Evolutionary conservation across 2,113 vertebrate species (phyloP).

Genomic region (Todiramphus saurophagus): DNA sequence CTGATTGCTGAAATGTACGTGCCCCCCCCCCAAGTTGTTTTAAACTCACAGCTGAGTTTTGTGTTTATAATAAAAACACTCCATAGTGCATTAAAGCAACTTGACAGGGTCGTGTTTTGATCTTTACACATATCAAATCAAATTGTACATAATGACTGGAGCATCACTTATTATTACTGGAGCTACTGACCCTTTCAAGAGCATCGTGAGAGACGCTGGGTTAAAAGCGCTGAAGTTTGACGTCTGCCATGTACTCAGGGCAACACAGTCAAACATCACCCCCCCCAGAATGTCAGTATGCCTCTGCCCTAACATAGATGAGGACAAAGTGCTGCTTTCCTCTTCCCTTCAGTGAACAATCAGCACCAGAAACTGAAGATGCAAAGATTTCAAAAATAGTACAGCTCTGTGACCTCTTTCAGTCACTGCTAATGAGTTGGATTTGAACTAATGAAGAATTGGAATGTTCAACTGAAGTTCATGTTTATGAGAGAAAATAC

Average conservation of each 20-base stretch:
- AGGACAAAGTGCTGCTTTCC: not conserved
- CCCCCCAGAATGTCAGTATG: fast-evolving
- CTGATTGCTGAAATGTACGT: not conserved
- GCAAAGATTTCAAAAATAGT: not conserved
- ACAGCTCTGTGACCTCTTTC: not conserved
- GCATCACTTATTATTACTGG: not conserved
- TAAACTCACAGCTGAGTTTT: not conserved
- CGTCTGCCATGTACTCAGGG: not conserved
- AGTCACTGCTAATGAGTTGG: not conserved
- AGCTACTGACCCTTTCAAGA: not conserved
- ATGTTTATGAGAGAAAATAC: not conserved
- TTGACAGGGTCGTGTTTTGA: not conserved
- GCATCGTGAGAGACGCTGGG: not conserved
- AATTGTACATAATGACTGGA: not conserved
- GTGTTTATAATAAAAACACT: not conserved
- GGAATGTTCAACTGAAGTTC: not conserved
- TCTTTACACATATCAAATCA: not conserved
- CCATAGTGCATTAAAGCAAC: not conserved
- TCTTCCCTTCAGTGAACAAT: not conserved
- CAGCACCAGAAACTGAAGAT: not conserved
- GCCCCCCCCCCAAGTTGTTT: fast-evolving
- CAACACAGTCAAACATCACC: not conserved
- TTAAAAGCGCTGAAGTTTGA: not conserved
- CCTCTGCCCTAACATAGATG: not conserved
- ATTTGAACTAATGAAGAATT: not conserved